Evolutionary conservation across 1,140 invertebrate species (phyloP).

Genomic region (Brachionus paranguensis): DNA sequence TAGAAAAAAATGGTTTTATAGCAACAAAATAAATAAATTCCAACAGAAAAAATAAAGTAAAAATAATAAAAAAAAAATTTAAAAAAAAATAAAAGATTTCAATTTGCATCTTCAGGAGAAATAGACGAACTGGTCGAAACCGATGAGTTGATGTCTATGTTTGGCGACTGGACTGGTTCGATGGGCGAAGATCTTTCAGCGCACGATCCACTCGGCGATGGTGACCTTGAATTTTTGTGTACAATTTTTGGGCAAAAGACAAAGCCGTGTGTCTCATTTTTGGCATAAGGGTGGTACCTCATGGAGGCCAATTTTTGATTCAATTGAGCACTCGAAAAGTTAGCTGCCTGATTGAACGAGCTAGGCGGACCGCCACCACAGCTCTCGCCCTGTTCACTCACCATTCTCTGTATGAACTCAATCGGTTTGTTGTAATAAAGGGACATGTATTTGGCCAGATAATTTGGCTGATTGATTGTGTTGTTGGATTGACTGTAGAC

Average conservation of each 20-base stretch:
- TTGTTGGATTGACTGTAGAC: background rate
- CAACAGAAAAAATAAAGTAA: background rate
- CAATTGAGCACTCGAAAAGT: background rate
- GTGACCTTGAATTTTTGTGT: background rate
- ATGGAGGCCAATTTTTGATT: background rate
- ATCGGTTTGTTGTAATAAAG: background rate
- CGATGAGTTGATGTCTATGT: background rate
- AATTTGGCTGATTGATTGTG: background rate
- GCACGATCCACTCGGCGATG: constrained; percentile 8
- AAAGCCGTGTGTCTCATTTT: background rate
- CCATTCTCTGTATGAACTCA: background rate
- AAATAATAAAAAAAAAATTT: background rate
- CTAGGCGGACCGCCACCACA: too few species aligned
- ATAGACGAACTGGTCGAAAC: background rate
- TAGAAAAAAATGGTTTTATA: background rate
- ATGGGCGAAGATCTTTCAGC: background rate
- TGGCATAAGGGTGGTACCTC: background rate
- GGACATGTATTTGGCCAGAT: constrained; percentile 16
- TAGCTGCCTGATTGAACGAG: background rate
- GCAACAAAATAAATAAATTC: background rate
- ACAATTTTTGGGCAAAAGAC: background rate
- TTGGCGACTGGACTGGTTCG: background rate
- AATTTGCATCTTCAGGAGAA: background rate
- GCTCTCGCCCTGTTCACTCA: background rate
- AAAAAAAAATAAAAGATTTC: background rate